Base-by-base conservation (phyloP, 2,113 vertebrate genomes). In the Orthonyx spaldingii region DNA sequence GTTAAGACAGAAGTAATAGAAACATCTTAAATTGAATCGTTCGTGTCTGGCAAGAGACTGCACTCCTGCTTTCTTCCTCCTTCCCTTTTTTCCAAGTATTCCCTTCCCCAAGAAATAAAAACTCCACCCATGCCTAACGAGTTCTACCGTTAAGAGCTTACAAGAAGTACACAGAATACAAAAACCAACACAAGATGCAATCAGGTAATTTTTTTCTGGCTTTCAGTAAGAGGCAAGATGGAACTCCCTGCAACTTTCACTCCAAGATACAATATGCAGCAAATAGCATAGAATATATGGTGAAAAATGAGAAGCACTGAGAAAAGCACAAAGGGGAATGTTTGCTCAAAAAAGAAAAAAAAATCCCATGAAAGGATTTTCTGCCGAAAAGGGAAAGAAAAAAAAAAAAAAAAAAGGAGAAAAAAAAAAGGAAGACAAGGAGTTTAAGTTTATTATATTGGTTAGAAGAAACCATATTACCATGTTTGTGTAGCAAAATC, bases 151-250 rank as follows among this genome's bases (percentile, higher is more conserved):
- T 60, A 78, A 86, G 63, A 69, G 44, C 24, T 16, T 92, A 55
- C 52, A 94, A 85, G 63, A 72, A 64, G 32, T 3, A 66, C 6
- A 80, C 13, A 50, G n/a, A 70, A 18, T 5, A 7, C 16, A 86
- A 92, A 95, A 96, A 66, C 16, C 56, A 83, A 75, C 33, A 95
- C n/a, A 88, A 82, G 37, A 41, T 56, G 39, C n/a, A 94, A 68
- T 82, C 6, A 9, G 3, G 4, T 65, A 4, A 5, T 24, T 57
- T 57, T 55, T 49, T n/a, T 27, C 28, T 20, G 16, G 4, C 76
- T 76, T 89, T 78, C 52, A 63, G 42, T 15, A 79, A 30, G 33
- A 84, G 26, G 37, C 6, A 87, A 89, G 28, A 72, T 22, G 32
- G 47, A 92, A 68, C 23, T 56, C 44, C 33, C 32, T 28, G 17